Conservation (phyloP, 92 coral and sea anemone species). For the Phenganax marumi region DNA sequence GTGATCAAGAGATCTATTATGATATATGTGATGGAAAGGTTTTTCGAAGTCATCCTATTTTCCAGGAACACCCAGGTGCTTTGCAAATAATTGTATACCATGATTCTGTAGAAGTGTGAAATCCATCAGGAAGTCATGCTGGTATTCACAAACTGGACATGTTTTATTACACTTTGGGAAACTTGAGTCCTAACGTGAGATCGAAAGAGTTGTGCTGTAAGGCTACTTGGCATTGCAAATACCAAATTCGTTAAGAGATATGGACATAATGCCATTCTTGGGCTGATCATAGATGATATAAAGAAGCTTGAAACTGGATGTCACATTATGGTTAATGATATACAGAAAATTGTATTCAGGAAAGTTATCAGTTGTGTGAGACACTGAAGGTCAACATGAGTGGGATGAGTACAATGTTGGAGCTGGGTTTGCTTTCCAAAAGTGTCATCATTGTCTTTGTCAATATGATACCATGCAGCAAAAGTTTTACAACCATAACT, state of each 20-base stretch:
- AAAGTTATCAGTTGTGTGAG: slow-evolving; percentile 1
- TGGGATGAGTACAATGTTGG: not conserved
- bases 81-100: slow-evolving; percentile 27
- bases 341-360: not conserved
- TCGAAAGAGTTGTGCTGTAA: not conserved
- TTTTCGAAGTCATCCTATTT: not conserved
- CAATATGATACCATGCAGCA: slow-evolving; percentile 49
- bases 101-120: slow-evolving; percentile 44
- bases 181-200: slow-evolving; percentile 25
- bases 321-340: not conserved
- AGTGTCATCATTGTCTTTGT: slow-evolving; percentile 56
- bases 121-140: slow-evolving; percentile 43
- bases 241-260: slow-evolving; percentile 33
- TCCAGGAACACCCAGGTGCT: slow-evolving; percentile 6
- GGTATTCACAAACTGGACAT: slow-evolving; percentile 22
- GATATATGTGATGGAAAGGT: not conserved
- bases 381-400: not conserved
- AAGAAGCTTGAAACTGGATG: slow-evolving; percentile 32
- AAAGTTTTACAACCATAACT: slow-evolving; percentile 44
- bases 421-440: slow-evolving; percentile 40
- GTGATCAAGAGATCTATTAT: slow-evolving; percentile 28
- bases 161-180: slow-evolving; percentile 33
- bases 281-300: slow-evolving; percentile 16
- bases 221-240: slow-evolving; percentile 34
- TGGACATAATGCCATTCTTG: slow-evolving; percentile 37